phyloP scores from a whole-genome alignment of 2,888 invertebrate species.

The Eupithecia abbreviata region DNA sequence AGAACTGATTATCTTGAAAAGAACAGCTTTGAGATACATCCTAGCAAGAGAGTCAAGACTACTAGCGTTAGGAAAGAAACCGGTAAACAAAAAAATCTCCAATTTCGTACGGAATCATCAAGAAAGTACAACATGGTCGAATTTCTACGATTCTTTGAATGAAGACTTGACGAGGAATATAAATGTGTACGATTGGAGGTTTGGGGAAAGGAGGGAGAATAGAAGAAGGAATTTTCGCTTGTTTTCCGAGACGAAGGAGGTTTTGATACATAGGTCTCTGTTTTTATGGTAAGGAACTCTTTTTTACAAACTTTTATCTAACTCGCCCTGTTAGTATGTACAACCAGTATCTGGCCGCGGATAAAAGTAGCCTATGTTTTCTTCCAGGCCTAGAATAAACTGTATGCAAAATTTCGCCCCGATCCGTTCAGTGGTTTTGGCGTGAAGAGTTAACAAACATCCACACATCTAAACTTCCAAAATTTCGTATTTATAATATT shows the following conservation, averaged over 20 bases:
- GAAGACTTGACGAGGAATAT: slow-evolving; percentile 73
- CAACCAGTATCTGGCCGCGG: too few relatives aligned
- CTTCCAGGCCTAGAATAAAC: too few relatives aligned
- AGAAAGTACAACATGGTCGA: slow-evolving; percentile 61
- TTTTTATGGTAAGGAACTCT: slow-evolving; percentile 47
- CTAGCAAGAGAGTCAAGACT: slow-evolving; percentile 67
- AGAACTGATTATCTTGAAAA: slow-evolving; percentile 67
- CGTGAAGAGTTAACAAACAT: too few relatives aligned
- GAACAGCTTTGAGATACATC: slow-evolving; percentile 64
- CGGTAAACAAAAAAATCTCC: slow-evolving; percentile 71
- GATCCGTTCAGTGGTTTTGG: too few relatives aligned
- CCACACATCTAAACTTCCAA: too few relatives aligned
- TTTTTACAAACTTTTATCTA: neutral
- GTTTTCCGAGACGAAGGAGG: slow-evolving; percentile 54
- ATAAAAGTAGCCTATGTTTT: too few relatives aligned
- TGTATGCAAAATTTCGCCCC: too few relatives aligned
- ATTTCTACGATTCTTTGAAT: slow-evolving; percentile 65
- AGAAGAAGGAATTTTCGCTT: slow-evolving; percentile 50
- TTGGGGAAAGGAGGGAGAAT: slow-evolving; percentile 37
- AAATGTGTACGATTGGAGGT: slow-evolving; percentile 63
- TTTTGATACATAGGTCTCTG: slow-evolving; percentile 36
- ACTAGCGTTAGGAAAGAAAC: slow-evolving; percentile 65
- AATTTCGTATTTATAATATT: too few relatives aligned
- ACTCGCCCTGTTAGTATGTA: too few relatives aligned
- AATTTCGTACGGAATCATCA: slow-evolving; percentile 63